These are phyloP conservation scores for Gymnothorax javanicus DNA, from an alignment of 2,797 vertebrate genomes.

Conservation along the genomic window DNA sequence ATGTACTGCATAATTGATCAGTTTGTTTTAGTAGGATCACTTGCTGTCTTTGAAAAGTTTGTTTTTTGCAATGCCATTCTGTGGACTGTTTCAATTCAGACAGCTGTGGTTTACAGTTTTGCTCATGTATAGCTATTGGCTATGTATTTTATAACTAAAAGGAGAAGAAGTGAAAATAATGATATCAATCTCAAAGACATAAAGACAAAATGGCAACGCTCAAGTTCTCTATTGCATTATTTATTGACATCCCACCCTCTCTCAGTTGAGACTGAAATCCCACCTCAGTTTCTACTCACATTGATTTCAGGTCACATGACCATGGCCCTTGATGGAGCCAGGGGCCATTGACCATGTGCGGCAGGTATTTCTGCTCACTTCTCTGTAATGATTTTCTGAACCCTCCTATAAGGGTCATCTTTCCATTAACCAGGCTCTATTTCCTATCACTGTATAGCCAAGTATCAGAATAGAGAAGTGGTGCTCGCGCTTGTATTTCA, in stretches of 20 bases:
- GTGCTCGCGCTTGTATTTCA: not conserved
- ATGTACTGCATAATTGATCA: not conserved
- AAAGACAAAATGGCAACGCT: not conserved
- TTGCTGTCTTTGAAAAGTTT: not conserved
- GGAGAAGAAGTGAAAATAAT: not conserved
- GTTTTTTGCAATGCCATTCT: not conserved
- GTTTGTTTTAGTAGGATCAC: not conserved
- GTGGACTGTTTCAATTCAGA: not conserved
- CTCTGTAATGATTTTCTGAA: constrained; percentile 35
- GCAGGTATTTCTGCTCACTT: constrained; percentile 11
- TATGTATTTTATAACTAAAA: not conserved
- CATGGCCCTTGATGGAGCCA: not conserved
- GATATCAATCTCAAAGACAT: not conserved
- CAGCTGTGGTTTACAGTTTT: not conserved
- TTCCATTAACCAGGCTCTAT: constrained; percentile 25
- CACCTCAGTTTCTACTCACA: constrained; percentile 12
- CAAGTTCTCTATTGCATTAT: not conserved
- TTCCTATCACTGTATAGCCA: constrained; percentile 9
- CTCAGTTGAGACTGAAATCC: not conserved
- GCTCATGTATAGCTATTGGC: not conserved
- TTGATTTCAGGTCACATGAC: constrained; percentile 6
- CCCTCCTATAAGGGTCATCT: constrained; percentile 18
- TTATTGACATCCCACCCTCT: not conserved
- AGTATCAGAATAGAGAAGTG: not conserved
- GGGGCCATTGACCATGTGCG: constrained; percentile 10